phyloP scores from a whole-genome alignment of 2,113 vertebrate species.

The Callithrix jacchus region DNA sequence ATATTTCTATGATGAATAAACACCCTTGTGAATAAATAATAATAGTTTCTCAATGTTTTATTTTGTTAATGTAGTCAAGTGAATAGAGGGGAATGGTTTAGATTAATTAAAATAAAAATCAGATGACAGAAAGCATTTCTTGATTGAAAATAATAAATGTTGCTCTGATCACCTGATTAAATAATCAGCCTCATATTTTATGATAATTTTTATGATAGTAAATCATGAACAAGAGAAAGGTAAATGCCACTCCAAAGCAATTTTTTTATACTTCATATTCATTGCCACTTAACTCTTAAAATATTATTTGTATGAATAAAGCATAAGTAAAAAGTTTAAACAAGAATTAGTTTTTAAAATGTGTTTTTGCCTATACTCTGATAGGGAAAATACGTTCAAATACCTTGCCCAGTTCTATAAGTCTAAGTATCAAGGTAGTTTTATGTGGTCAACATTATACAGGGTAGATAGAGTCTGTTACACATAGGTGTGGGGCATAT shows the following conservation, averaged over 20 bases:
- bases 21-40: accelerated
- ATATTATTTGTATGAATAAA: background rate
- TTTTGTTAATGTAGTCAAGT: background rate
- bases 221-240: background rate
- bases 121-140: background rate
- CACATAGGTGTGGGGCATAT: background rate
- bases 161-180: background rate
- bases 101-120: background rate
- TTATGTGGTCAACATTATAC: background rate
- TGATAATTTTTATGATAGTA: background rate
- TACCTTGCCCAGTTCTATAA: background rate
- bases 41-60: background rate
- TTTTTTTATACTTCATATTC: background rate
- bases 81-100: background rate
- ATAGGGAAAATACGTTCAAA: background rate
- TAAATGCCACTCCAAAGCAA: background rate
- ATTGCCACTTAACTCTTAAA: background rate
- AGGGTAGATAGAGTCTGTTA: background rate
- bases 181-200: background rate
- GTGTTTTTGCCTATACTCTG: background rate
- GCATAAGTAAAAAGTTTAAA: background rate
- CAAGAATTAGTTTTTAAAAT: background rate
- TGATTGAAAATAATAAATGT: background rate
- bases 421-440: background rate
- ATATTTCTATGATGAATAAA: background rate